Evolutionary conservation across 2,797 vertebrate species (phyloP), one percentile per base, ranked within the genome.

Genomic region (Manis javanica): DNA sequence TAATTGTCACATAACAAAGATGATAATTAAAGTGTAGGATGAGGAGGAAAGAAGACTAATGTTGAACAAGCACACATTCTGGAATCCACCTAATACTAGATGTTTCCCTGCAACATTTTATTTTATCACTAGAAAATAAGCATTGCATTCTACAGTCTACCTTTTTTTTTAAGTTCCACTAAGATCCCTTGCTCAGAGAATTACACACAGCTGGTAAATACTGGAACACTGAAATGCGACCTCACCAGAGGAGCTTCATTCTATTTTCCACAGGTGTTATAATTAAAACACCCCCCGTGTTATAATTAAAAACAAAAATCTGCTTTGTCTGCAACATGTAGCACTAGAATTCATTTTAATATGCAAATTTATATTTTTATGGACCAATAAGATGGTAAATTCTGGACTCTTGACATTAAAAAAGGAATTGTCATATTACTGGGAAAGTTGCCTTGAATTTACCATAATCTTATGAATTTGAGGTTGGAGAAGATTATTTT

Each of bases 1-100:
- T 92, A 92, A 64, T 37, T 97, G 81, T 90, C 81, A 92, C 53
- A 51, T 83, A 39, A 69, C 46, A 96, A 87, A 95, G 46, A 86
- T 61, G 49, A 78, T 78, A 75, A 87, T 93, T 89, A 79, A 92
- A 96, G 29, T 75, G 6, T 14, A 64, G 23, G 34, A 26, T 84
- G 16, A 19, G 29, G 37, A 81, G 15, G 59, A 55, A 61, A 81
- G 19, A 94, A 31, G 55, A 63, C 18, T 78, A 71, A 53, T 9
- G 39, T 24, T 71, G 46, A 95, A 26, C 31, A 92, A 84, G 23
- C 19, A 71, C 51, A 57, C 59, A 51, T 94, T 82, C 24, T 84
- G 39, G n/a, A 26, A 89, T 57, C 10, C 13, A 19, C 3, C 31
- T 79, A n/a, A 51, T 7, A 26, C 21, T 66, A 79, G 34, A 68